Evolutionary conservation across 2,797 vertebrate genomes (phyloP).

Genomic region (Antennarius maculatus): DNA sequence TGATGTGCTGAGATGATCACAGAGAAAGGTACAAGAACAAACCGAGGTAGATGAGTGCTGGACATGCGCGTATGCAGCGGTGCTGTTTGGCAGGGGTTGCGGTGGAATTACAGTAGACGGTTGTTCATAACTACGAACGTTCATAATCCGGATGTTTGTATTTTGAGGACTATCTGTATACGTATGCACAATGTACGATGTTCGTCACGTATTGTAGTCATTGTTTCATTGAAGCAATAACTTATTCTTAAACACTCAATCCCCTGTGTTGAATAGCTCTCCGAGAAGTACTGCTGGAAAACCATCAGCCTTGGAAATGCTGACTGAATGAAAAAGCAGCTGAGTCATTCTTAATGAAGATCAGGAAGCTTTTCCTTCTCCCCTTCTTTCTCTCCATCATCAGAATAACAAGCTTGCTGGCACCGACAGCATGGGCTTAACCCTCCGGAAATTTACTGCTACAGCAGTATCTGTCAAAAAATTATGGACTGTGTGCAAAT

Average conservation of each 20-base stretch:
- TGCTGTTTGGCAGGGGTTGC: too few relatives aligned
- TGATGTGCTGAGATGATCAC: too few relatives aligned
- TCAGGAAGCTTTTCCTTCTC: slow-evolving; percentile 75
- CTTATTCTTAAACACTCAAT: slow-evolving; percentile 62
- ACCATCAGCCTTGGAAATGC: slow-evolving; percentile 75
- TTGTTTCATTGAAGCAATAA: slow-evolving; percentile 53
- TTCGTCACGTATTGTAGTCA: slow-evolving; percentile 22
- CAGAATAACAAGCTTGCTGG: slow-evolving; percentile 77
- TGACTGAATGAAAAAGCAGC: slow-evolving; percentile 74
- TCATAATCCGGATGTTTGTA: too few relatives aligned
- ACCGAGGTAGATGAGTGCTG: too few relatives aligned
- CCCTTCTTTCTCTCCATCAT: slow-evolving; percentile 64
- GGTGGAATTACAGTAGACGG: too few relatives aligned
- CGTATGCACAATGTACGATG: too few relatives aligned
- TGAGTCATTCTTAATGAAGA: slow-evolving; percentile 81
- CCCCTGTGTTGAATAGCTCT: slow-evolving; percentile 56
- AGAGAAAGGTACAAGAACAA: too few relatives aligned
- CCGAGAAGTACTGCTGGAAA: slow-evolving; percentile 61
- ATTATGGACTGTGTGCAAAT: slow-evolving; percentile 65
- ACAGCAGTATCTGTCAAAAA: slow-evolving; percentile 73
- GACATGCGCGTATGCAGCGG: too few relatives aligned
- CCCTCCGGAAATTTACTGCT: slow-evolving; percentile 65
- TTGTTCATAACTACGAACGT: too few relatives aligned
- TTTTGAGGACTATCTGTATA: too few relatives aligned
- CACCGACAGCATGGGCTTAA: slow-evolving; percentile 67